These are phyloP conservation scores for Drosophila histrio DNA, from an alignment of 2,888 invertebrate species.

Conservation along the genomic window DNA sequence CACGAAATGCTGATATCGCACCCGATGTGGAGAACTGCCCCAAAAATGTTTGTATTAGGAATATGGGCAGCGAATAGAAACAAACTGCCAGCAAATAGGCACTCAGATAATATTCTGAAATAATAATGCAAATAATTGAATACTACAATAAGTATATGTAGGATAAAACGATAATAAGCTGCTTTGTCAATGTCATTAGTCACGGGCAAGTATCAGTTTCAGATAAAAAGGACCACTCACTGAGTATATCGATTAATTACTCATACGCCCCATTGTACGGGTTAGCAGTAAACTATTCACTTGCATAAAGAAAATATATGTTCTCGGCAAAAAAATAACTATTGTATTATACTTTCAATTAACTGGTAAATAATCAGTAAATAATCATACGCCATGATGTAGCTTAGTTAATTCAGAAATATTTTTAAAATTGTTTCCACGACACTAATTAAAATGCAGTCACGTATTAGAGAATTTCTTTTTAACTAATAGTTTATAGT, in stretches of 20 bases:
- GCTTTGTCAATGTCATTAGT: neutral
- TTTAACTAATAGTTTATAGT: too few relatives aligned
- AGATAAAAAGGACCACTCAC: neutral
- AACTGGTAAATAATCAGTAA: neutral
- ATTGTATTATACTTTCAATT: neutral
- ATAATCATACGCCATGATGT: neutral
- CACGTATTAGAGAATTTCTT: too few relatives aligned
- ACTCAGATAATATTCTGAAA: conserved; percentile 74
- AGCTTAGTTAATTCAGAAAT: neutral
- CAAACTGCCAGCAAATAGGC: conserved; percentile 76
- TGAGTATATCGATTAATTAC: neutral
- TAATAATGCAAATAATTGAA: neutral
- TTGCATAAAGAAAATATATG: neutral
- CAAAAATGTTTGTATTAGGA: conserved; percentile 93
- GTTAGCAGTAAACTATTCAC: neutral
- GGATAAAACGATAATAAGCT: neutral
- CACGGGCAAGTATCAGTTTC: neutral
- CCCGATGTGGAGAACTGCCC: conserved; percentile 94
- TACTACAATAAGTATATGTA: neutral
- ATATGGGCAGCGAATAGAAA: conserved; percentile 88
- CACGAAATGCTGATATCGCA: conserved; percentile 92
- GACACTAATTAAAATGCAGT: too few relatives aligned
- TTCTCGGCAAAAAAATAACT: neutral
- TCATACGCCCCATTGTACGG: conserved; percentile 13
- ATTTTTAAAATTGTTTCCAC: neutral